Evolutionary conservation across 1,140 invertebrate species (phyloP), one percentile per base, ranked within the genome.

Genomic region (Lepidurus couesii): DNA sequence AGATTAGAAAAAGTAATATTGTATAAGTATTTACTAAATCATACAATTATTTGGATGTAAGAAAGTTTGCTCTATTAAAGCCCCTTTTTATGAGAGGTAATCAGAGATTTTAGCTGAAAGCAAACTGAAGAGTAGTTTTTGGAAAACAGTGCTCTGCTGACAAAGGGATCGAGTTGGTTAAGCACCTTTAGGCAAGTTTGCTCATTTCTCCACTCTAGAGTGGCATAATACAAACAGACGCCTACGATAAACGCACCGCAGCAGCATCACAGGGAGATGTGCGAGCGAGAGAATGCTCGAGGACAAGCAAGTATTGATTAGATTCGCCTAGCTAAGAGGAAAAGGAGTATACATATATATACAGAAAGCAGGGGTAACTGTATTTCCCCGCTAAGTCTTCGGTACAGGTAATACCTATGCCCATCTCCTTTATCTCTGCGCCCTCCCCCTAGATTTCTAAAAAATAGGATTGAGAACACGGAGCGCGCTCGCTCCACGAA

Each of bases 191-290:
- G 53, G 53, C 53, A 65, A 65, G 53, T 65, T 65, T 65, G 53
- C 53, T 65, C 53, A 65, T 65, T 65, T 65, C 53, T 65, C 53
- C n/a, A 16, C 53, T 65, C 53, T 65, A 65, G 16, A 65, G 53
- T 65, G 53, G 53, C 53, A 65, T 65, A 65, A 65, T 65, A 65
- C 53, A 65, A 65, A 65, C 53, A 65, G 53, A 65, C 53, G 53
- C 53, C 53, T 65, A n/a, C 53, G 53, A 65, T 65, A 65, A 65
- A 65, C 13, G 53, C 53, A 65, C 53, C 21, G 53, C 53, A 65
- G 53, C 53, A 65, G 21, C 9, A 65, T 13, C 53, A 65, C 53
- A 65, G 5, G 9, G 53, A 65, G 53, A 21, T n/a, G 16, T 65
- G 53, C 8, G 53, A 65, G 53, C 53, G 21, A 65, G 53, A 65